Conservation (phyloP, 2,113 vertebrate species). For the Halcyon senegalensis region DNA sequence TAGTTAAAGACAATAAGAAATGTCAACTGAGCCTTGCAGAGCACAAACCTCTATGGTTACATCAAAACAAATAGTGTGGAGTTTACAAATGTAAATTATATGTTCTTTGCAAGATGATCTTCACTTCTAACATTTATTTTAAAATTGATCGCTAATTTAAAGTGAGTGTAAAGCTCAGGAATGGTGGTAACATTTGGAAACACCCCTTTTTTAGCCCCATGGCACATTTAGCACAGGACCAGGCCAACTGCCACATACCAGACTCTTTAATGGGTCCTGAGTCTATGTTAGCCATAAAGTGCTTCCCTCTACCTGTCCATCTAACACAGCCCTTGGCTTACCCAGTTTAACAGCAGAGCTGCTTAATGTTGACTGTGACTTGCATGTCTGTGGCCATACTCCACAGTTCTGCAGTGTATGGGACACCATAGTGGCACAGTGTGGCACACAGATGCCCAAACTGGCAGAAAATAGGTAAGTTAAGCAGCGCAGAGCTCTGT, state of each 20-base stretch:
- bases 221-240: not conserved
- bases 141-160: not conserved
- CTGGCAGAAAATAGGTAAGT: not conserved
- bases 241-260: not conserved
- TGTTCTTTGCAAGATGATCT: not conserved
- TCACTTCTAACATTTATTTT: not conserved
- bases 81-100: not conserved
- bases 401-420: not conserved
- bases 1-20: not conserved
- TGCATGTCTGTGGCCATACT: not conserved
- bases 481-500: not conserved
- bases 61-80: not conserved
- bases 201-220: not conserved
- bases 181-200: not conserved
- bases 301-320: not conserved
- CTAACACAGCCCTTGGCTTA: not conserved
- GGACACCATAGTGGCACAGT: not conserved
- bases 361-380: not conserved
- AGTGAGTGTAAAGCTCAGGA: not conserved
- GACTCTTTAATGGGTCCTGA: not conserved
- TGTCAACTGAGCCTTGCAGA: not conserved
- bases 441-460: not conserved
- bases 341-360: not conserved
- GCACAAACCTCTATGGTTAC: not conserved
- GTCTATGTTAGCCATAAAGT: not conserved